phyloP scores from a whole-genome alignment of 2,888 invertebrate genomes.

The Diaphora mendica region DNA sequence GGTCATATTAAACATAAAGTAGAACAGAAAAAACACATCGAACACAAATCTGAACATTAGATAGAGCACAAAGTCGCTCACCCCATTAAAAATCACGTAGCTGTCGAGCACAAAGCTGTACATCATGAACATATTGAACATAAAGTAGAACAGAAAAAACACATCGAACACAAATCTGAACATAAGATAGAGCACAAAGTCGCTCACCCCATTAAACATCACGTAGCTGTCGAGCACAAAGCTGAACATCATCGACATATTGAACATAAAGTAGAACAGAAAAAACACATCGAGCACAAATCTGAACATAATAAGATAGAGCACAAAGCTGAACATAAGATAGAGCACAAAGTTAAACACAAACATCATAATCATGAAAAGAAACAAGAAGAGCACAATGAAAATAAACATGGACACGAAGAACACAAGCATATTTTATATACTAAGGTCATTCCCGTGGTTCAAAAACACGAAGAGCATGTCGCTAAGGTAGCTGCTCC shows the following conservation, averaged over 20 bases:
- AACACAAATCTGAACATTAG: constrained; percentile 28
- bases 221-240: constrained; percentile 16
- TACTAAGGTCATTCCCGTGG: constrained; percentile 32
- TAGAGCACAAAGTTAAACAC: constrained; percentile 26
- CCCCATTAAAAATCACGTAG: constrained; percentile 4
- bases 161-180: constrained; percentile 20
- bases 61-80: constrained; percentile 23
- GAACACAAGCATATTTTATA: background rate
- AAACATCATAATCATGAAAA: constrained; percentile 21
- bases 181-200: constrained; percentile 28
- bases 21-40: constrained; percentile 18
- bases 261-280: constrained; percentile 13
- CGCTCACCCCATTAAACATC: constrained; percentile 12
- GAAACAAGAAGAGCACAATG: constrained; percentile 7
- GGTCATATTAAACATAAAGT: background rate
- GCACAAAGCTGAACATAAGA: constrained; percentile 26
- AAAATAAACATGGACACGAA: constrained; percentile 8
- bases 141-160: constrained; percentile 16
- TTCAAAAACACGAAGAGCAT: constrained; percentile 33
- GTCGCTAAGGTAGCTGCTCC: constrained; percentile 22
- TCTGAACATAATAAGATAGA: constrained; percentile 8
- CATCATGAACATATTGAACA: background rate
- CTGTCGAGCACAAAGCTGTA: constrained; percentile 15
- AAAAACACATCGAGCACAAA: constrained; percentile 18
- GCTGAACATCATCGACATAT: constrained; percentile 1